A percentile compares a stretch with the other conserved stretches of the same genome.
phyloP scores from a whole-genome alignment of 2,797 vertebrate species.

The Telmatherina bonti region DNA sequence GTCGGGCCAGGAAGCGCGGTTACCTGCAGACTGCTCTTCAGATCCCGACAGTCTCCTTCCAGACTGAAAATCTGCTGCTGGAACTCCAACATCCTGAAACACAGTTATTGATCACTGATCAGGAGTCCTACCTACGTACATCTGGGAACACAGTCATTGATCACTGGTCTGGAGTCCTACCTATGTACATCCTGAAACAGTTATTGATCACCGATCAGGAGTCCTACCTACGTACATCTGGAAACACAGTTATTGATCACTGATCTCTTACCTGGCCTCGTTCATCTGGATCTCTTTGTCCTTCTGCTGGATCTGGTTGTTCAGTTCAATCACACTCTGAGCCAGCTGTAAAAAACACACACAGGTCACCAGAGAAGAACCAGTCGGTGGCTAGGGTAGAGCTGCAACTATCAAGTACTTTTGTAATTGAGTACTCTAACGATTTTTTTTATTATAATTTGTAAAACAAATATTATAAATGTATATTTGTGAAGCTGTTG shows the following conservation, averaged over 20 bases:
- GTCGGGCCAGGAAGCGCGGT: background rate
- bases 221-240: too few relatives aligned
- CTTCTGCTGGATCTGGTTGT: conserved; percentile 95
- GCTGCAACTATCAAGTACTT: too few relatives aligned
- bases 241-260: too few relatives aligned
- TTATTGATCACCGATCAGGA: background rate
- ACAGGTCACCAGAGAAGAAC: too few relatives aligned
- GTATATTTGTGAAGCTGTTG: too few relatives aligned
- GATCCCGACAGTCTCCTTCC: conserved; percentile 90
- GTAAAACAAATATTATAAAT: too few relatives aligned
- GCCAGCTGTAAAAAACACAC: conserved; percentile 85
- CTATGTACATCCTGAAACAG: too few relatives aligned
- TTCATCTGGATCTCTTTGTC: conserved; percentile 96
- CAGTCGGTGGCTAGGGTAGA: too few relatives aligned
- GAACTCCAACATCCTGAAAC: conserved; percentile 89
- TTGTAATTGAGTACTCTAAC: too few relatives aligned
- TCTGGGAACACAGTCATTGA: too few relatives aligned
- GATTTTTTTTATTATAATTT: too few relatives aligned
- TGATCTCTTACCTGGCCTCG: conserved; percentile 88
- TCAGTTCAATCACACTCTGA: conserved; percentile 94
- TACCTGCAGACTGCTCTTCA: conserved; percentile 86
- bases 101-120: background rate
- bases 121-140: background rate
- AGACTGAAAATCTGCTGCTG: conserved; percentile 88
- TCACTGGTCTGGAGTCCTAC: background rate